Evolutionary conservation across 35 echinoderm and acorn worm species (phyloP), one percentile per base, ranked within the genome.

Genomic region (Ophioderma brevispina): DNA sequence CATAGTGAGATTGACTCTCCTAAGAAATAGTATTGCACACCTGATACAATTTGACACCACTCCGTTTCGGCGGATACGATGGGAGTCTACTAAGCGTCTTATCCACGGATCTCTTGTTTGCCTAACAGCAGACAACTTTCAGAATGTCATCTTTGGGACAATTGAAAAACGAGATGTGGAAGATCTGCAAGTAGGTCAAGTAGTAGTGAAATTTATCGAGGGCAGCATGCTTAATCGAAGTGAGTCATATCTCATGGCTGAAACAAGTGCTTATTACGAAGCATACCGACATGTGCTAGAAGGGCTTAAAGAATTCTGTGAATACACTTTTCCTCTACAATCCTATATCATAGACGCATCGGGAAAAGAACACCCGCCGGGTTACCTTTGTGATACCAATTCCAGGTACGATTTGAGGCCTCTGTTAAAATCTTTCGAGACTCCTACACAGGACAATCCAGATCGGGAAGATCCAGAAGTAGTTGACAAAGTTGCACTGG

Each of bases 81-180:
- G 92, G 90, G 85, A 94, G 23, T 36, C 55, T 0, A 86, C 40
- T 35, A 98, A 56, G 75, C 76, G 89, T 33, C 81, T 98, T 32
- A 40, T 85, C 11, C 78, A 89, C 40, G 96, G 96, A 40, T 98
- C 96, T 32, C 55, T 98, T 38, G 89, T 98, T 31, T 98, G 96
- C 55, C 40, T 98, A 32, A 92, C 96, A 5, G 38, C 38, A 75
- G 92, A 98, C 75, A 55, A 92, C 14, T 98, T 98, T 70, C 79
- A 91, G 36, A 94, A 82, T 41, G 32, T 91, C 13, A 41, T 91
- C 1, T 98, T 93, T 78, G 96, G 78, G 25, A 86, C 82, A 31
- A 92, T 98, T 3, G 84, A 86, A 34, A 89, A 94, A 11, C 78
- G 92, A 35, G 79, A 94, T 21, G 31, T 64, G 21, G 64, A 80